Base-by-base conservation (phyloP, 2,113 vertebrate species). In the Corythornis vintsioides region DNA sequence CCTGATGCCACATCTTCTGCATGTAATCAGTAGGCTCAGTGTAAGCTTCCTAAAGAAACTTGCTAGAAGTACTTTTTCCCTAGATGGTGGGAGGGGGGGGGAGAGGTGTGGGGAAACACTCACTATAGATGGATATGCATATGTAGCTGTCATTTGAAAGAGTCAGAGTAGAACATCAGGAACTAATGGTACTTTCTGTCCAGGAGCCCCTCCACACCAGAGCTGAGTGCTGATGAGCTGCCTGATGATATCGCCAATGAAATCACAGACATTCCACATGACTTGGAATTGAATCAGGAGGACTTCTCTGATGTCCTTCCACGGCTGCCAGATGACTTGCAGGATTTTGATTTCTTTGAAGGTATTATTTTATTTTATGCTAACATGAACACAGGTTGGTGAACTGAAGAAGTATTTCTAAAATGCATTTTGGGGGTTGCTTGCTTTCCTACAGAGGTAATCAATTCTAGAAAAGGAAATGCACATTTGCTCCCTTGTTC, bases 271-370 rank as follows among this genome's bases (percentile, higher is more conserved):
- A 99, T 99, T 99, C 99, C 99, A 97, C 98, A 99, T 35, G 99
- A 99, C 97, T 98, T 99, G 65, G 99, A 99, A 97, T 97, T 99
- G 82, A 99, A 99, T 98, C 99, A 99, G 97, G 99, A 99, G 95
- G 99, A 99, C 96, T 99, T 99, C 88, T 98, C 99, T 7, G 99
- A 99, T 9, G 99, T 99, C 94, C 97, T 99, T 89, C 99, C 99
- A 0, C 97, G 99, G 96, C 98, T 99, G 88, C 98, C 99, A 2
- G 99, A 99, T 80, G 99, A 99, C 97, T 98, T 99, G 95, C 99
- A 99, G 96, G 99, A 99, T 96, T 99, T 99, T 95, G 99, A 99
- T 98, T 98, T 99, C 90, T 99, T 99, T 98, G 99, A 99, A 99
- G 99, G 99, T 99, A 97, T 60, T 18, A 35, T 85, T 96, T 93